Percentiles rank a stretch among this genome's conserved stretches.
These are phyloP conservation scores for Xyrichtys novacula DNA, from an alignment of 2,797 vertebrate species.

Conservation along the genomic window DNA sequence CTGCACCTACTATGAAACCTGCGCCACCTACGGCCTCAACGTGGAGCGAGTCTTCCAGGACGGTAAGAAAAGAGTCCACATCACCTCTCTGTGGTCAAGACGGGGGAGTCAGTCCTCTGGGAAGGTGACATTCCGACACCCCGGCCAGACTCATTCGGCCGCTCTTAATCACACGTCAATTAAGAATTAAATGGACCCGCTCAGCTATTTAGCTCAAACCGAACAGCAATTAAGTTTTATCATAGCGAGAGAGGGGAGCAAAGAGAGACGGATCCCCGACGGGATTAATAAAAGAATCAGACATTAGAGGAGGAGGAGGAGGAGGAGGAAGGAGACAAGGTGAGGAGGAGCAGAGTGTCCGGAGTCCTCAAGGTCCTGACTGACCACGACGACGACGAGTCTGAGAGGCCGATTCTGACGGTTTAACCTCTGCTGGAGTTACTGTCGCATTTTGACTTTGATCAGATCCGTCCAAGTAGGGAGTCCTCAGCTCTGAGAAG, in stretches of 20 bases:
- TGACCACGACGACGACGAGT: too few relatives aligned
- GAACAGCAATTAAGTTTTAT: slow-evolving; percentile 73
- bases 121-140: slow-evolving; percentile 70
- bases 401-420: too few relatives aligned
- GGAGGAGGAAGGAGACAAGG: not conserved
- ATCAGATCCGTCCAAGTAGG: too few relatives aligned
- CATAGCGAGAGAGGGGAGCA: slow-evolving; percentile 17
- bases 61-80: slow-evolving; percentile 78
- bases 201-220: slow-evolving; percentile 65
- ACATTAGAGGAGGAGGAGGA: slow-evolving; percentile 38
- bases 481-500: too few relatives aligned
- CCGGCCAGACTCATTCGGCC: slow-evolving; percentile 37
- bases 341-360: not conserved
- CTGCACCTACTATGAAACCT: slow-evolving; percentile 98
- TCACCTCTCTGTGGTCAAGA: not conserved
- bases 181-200: slow-evolving; percentile 77
- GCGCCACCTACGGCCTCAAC: slow-evolving; percentile 96
- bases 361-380: not conserved
- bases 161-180: slow-evolving; percentile 79
- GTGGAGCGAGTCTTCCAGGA: slow-evolving; percentile 98
- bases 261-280: slow-evolving; percentile 24
- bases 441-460: too few relatives aligned
- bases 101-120: slow-evolving; percentile 51
- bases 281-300: slow-evolving; percentile 46
- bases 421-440: too few relatives aligned